Conservation (phyloP, 2,113 vertebrate genomes). For the Datnioides undecimradiatus region DNA sequence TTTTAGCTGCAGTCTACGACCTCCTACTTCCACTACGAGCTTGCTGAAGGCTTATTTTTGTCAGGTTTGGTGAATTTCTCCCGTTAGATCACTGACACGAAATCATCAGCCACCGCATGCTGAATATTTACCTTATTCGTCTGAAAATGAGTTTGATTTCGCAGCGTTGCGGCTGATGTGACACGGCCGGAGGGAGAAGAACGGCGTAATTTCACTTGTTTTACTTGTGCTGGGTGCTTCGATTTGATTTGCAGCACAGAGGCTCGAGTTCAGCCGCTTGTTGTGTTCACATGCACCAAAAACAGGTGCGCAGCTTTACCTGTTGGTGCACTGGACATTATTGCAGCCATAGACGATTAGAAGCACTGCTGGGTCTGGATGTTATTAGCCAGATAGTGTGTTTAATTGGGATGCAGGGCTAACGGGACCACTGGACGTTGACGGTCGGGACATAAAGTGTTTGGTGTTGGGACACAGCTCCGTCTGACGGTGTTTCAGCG, state of each 20-base stretch:
- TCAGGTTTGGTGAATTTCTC: conserved; percentile 10
- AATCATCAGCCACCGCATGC: conserved; percentile 2
- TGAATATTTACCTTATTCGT: conserved; percentile 24
- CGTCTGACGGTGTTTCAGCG: no score
- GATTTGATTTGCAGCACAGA: not conserved
- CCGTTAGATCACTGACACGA: not conserved
- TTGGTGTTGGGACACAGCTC: not conserved
- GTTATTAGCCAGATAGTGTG: no score
- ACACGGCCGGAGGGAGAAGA: not conserved
- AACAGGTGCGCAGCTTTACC: not conserved
- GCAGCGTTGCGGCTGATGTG: not conserved
- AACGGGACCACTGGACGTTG: not conserved
- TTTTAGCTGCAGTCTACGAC: conserved; percentile 55
- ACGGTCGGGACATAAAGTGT: not conserved
- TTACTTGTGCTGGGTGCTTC: not conserved
- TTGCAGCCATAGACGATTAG: no score
- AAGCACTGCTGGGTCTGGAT: no score
- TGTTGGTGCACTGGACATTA: no score
- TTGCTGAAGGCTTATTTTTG: conserved; percentile 44
- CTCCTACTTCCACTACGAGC: conserved; percentile 30
- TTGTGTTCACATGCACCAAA: no score
- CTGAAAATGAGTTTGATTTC: conserved; percentile 13
- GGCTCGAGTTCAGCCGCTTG: no score
- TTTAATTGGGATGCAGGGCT: no score
- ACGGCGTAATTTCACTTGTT: not conserved